Conservation (phyloP, 2,113 vertebrate species). For the Equus quagga region DNA sequence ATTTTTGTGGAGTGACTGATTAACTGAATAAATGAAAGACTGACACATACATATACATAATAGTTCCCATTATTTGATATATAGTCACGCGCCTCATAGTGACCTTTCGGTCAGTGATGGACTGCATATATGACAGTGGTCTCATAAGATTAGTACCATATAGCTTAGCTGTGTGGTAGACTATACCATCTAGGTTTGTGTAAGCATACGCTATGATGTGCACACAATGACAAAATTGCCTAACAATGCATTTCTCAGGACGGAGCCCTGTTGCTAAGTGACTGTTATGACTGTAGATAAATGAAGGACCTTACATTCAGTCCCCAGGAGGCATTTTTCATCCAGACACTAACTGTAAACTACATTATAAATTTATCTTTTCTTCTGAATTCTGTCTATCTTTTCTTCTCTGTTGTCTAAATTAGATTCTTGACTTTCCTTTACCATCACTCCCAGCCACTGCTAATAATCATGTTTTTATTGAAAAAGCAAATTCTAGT, state of each 20-base stretch:
- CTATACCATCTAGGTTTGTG: too few species aligned
- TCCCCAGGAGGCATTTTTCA: not conserved
- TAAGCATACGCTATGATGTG: too few species aligned
- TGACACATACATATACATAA: not conserved
- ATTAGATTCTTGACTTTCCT: constrained; percentile 30
- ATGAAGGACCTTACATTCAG: not conserved
- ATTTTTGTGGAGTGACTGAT: not conserved
- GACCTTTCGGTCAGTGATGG: too few species aligned
- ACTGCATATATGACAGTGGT: too few species aligned
- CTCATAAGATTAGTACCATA: too few species aligned
- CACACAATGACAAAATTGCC: too few species aligned
- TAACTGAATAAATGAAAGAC: not conserved
- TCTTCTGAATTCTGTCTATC: not conserved
- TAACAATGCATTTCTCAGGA: too few species aligned
- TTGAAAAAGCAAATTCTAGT: constrained; percentile 51
- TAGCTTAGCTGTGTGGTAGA: too few species aligned
- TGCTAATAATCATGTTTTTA: constrained; percentile 34
- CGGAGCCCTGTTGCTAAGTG: too few species aligned
- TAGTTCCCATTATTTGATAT: not conserved
- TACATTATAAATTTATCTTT: not conserved
- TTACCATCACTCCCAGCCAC: not conserved
- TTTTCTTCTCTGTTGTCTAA: constrained; percentile 38
- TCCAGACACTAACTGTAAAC: not conserved
- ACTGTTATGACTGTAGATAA: not conserved
- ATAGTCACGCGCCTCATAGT: too few species aligned